phyloP scores from a whole-genome alignment of 37 sponge, comb jelly and placozoan genomes.

The Beroe ovata region DNA sequence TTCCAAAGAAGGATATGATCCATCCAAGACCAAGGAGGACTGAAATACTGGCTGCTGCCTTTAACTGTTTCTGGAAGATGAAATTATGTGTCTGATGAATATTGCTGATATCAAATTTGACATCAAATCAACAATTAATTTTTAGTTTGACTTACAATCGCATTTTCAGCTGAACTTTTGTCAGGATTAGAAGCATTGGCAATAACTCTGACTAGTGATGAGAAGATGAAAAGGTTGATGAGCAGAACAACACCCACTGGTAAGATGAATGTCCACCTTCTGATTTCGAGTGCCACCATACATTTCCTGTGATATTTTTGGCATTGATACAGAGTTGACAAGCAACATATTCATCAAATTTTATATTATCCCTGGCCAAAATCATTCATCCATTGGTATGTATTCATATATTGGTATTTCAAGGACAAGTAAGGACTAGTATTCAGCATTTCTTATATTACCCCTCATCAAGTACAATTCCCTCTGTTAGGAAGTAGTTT shows the following conservation, averaged over 20 bases:
- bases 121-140: no score
- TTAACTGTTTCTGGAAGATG: slow-evolving; percentile 40
- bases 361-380: no score
- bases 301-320: not conserved
- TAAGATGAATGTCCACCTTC: slow-evolving; percentile 24
- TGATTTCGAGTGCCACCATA: not conserved
- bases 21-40: slow-evolving; percentile 15
- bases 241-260: not conserved
- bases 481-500: slow-evolving; percentile 25
- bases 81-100: no score
- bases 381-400: no score
- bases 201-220: not conserved
- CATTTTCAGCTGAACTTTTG: slow-evolving; percentile 10
- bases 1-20: not conserved
- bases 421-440: no score
- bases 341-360: no score
- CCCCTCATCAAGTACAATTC: slow-evolving; percentile 36
- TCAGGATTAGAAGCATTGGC: slow-evolving; percentile 27
- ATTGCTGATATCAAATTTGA: not conserved
- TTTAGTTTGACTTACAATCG: not conserved
- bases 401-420: no score
- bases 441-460: no score
- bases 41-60: slow-evolving; percentile 15
- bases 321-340: no score
- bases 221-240: slow-evolving; percentile 27